phyloP scores from a whole-genome alignment of 2,797 vertebrate genomes.

The Sebastiscus tertius region DNA sequence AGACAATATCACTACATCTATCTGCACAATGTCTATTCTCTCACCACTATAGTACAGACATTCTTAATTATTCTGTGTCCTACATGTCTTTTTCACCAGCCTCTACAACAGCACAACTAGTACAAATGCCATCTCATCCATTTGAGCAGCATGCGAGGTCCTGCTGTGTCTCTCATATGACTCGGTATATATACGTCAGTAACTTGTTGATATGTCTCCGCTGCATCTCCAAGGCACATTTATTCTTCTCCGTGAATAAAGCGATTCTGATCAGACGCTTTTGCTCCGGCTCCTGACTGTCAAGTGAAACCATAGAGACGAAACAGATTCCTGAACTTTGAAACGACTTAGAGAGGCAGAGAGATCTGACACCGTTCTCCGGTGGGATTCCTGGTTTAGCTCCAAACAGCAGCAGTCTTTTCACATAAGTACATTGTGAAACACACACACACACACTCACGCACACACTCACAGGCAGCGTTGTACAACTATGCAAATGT shows the following conservation, averaged over 20 bases:
- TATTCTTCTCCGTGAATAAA: not conserved
- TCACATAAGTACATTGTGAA: not conserved
- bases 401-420: slow-evolving; percentile 8
- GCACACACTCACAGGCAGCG: not conserved
- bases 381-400: slow-evolving; percentile 25
- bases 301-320: not conserved
- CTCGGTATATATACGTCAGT: not conserved
- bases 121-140: not conserved
- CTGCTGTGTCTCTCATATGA: not conserved
- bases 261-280: not conserved
- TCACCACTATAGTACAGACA: not conserved
- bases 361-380: slow-evolving; percentile 18
- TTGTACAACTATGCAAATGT: not conserved
- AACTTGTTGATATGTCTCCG: not conserved
- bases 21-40: not conserved
- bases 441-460: not conserved
- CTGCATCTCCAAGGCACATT: not conserved
- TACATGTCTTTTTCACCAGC: not conserved
- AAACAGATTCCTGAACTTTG: slow-evolving; percentile 13
- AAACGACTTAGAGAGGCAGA: not conserved
- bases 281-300: not conserved
- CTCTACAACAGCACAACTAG: not conserved
- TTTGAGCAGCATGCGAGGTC: not conserved
- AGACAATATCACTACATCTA: not conserved
- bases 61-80: not conserved